phyloP scores from a whole-genome alignment of 2,113 vertebrate species.

The Octodon degus region DNA sequence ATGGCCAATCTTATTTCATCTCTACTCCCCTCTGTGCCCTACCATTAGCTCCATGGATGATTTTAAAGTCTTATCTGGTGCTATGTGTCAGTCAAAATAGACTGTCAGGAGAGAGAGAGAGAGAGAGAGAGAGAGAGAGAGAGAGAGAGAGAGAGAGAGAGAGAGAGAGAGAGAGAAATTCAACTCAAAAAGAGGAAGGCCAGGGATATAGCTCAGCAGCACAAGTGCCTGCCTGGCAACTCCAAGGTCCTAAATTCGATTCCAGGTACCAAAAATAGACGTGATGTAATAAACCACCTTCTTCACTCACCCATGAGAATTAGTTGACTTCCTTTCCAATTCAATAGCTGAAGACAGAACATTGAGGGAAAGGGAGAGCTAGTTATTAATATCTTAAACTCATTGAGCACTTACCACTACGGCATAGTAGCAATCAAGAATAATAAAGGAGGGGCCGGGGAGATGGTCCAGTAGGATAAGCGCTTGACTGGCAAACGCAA shows the following conservation, averaged over 20 bases:
- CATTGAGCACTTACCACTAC: neutral
- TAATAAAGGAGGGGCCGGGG: too few species aligned
- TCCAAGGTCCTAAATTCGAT: too few species aligned
- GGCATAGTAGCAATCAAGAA: neutral
- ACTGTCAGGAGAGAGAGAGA: too few species aligned
- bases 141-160: too few species aligned
- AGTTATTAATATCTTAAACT: neutral
- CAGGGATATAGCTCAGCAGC: too few species aligned
- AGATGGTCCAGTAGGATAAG: too few species aligned
- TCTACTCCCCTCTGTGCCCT: neutral
- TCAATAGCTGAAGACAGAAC: neutral
- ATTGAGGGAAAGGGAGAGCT: neutral
- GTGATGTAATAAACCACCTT: neutral
- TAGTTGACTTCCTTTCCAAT: neutral
- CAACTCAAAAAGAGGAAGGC: too few species aligned
- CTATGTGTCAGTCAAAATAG: neutral
- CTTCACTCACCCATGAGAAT: neutral
- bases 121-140: too few species aligned
- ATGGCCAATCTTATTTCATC: fast-evolving
- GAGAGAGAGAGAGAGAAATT: too few species aligned
- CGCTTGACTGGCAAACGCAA: too few species aligned
- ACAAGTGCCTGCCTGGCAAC: too few species aligned
- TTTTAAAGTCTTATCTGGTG: neutral
- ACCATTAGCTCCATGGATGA: too few species aligned
- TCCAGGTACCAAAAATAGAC: neutral